Percentiles rank a stretch among this genome's conserved stretches.
Conservation (phyloP, 2,888 invertebrate genomes). For the Drosophila mercatorum region DNA sequence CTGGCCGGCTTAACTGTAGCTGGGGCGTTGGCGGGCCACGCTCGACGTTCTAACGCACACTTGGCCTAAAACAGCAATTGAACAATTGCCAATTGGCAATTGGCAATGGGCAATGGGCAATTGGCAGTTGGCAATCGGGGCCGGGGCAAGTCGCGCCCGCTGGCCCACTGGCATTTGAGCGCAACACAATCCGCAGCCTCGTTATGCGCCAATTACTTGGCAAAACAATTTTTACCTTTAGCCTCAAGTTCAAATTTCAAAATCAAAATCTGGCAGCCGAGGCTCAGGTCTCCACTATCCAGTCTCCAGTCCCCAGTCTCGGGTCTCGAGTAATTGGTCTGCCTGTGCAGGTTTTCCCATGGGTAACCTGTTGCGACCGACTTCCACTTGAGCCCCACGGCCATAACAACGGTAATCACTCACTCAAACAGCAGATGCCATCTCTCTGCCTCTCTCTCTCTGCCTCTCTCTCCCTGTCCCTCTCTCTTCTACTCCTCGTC, state of each 20-base stretch:
- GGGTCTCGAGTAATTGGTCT: slow-evolving; percentile 65
- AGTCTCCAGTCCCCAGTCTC: not conserved
- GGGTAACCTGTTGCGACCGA: slow-evolving; percentile 80
- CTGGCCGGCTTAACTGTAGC: slow-evolving; percentile 5
- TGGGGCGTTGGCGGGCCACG: slow-evolving; percentile 62
- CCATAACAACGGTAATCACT: slow-evolving; percentile 69
- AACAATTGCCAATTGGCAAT: slow-evolving; percentile 3
- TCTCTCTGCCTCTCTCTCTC: not conserved
- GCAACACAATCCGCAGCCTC: slow-evolving; percentile 50
- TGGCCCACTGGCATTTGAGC: slow-evolving; percentile 18
- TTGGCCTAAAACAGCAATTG: slow-evolving; percentile 12
- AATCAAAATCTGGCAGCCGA: slow-evolving; percentile 76
- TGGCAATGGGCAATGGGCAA: not conserved
- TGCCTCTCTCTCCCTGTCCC: not conserved
- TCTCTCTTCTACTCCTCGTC: not conserved
- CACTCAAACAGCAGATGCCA: slow-evolving; percentile 61
- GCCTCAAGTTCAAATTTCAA: slow-evolving; percentile 85
- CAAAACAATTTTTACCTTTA: slow-evolving; percentile 84
- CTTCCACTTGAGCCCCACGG: slow-evolving; percentile 55
- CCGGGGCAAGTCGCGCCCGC: slow-evolving; percentile 17
- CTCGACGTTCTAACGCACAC: slow-evolving; percentile 67
- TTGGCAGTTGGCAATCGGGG: not conserved
- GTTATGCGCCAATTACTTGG: slow-evolving; percentile 83
- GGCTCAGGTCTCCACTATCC: not conserved
- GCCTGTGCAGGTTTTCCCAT: slow-evolving; percentile 71